These are phyloP conservation scores for Leucosticte australis DNA, from an alignment of 2,113 vertebrate species.

Conservation along the genomic window DNA sequence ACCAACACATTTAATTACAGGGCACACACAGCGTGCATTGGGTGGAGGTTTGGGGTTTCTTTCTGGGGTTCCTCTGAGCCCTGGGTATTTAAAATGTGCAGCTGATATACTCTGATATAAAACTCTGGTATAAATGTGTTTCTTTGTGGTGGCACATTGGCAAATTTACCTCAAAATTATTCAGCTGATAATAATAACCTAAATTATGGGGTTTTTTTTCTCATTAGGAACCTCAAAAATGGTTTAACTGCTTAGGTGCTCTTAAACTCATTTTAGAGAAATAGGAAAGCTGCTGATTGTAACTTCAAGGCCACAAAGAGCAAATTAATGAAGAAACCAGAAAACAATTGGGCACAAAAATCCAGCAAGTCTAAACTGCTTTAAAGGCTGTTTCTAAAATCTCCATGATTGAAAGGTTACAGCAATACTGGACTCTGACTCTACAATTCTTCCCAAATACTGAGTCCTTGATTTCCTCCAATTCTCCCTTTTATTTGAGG, in stretches of 20 bases:
- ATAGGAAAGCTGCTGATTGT: background rate
- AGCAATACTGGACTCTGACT: background rate
- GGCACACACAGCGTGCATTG: background rate
- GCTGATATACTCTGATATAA: background rate
- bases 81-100: background rate
- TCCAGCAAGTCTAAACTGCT: background rate
- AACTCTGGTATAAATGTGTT: background rate
- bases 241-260: background rate
- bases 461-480: background rate
- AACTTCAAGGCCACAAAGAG: background rate
- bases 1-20: background rate
- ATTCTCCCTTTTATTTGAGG: background rate
- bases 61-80: background rate
- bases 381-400: background rate
- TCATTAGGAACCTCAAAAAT: background rate
- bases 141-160: background rate
- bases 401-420: background rate
- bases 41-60: background rate
- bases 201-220: background rate
- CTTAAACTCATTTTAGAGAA: background rate
- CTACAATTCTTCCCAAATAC: background rate
- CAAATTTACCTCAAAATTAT: background rate
- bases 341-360: background rate
- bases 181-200: background rate
- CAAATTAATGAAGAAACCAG: background rate